Evolutionary conservation across 2,888 invertebrate species (phyloP).

Genomic region (Gastrophysa polygoni): DNA sequence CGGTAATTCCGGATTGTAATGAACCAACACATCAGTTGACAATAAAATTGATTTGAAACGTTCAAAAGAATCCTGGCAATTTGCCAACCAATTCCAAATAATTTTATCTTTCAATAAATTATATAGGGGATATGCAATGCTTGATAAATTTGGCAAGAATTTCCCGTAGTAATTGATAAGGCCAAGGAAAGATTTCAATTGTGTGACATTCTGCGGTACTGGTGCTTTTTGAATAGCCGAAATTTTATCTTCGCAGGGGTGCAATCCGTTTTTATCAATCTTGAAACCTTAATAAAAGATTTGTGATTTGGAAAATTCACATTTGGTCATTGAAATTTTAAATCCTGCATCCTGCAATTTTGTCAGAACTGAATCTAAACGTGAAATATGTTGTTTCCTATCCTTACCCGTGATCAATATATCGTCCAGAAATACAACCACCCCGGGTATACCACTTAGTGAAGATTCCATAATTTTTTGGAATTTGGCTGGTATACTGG

Average conservation of each 20-base stretch:
- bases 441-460: conserved; percentile 9
- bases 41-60: conserved; percentile 6
- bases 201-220: conserved; percentile 18
- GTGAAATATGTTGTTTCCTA: conserved; percentile 6
- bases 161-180: conserved; percentile 32
- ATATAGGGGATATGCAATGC: conserved; percentile 25
- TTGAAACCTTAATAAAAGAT: conserved; percentile 13
- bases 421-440: conserved; percentile 20
- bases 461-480: conserved; percentile 24
- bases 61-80: conserved; percentile 11
- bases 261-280: conserved; percentile 14
- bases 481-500: conserved; percentile 19
- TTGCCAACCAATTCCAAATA: background rate
- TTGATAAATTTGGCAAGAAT: conserved; percentile 28
- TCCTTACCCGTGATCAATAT: conserved; percentile 14
- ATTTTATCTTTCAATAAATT: conserved; percentile 15
- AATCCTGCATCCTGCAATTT: conserved; percentile 7
- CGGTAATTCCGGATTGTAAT: conserved; percentile 20
- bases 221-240: conserved; percentile 18
- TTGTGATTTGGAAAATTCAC: background rate
- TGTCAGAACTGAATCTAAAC: background rate
- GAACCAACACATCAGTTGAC: conserved; percentile 19
- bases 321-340: conserved; percentile 2
- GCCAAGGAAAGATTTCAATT: conserved; percentile 28
- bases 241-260: conserved; percentile 20